phyloP scores from a whole-genome alignment of 2,797 vertebrate species.

The Acipenser ruthenus region DNA sequence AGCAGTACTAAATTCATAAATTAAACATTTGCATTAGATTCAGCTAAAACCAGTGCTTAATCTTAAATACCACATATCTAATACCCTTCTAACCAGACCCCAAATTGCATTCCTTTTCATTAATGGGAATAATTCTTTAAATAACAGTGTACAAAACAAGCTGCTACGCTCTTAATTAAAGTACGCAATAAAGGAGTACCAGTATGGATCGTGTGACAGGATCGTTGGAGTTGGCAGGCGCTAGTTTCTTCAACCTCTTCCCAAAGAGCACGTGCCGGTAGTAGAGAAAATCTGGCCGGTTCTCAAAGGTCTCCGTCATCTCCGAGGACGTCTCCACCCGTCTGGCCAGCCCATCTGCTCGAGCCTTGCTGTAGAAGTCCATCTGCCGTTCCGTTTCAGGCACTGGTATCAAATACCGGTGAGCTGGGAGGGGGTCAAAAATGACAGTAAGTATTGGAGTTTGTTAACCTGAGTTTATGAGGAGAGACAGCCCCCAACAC shows the following conservation, averaged over 20 bases:
- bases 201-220: background rate
- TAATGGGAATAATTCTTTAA: too few species aligned
- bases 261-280: conserved; percentile 48
- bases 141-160: too few species aligned
- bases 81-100: too few species aligned
- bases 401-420: conserved; percentile 48
- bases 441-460: background rate
- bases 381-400: conserved; percentile 54
- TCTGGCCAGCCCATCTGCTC: conserved; percentile 55
- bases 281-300: conserved; percentile 65
- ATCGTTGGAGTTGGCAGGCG: background rate
- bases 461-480: background rate
- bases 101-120: too few species aligned
- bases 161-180: too few species aligned
- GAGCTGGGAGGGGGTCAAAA: conserved; percentile 43
- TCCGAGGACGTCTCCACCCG: conserved; percentile 43
- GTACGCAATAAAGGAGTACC: background rate
- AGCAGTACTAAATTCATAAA: too few species aligned
- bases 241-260: conserved; percentile 26
- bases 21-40: too few species aligned
- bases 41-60: too few species aligned
- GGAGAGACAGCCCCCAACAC: too few species aligned
- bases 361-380: conserved; percentile 60
- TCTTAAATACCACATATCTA: too few species aligned
- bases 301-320: conserved; percentile 63